Percentiles rank a stretch among this genome's conserved stretches.
These are phyloP conservation scores for Sphecodes monilicornis DNA, from an alignment of 2,888 invertebrate species.

Conservation along the genomic window DNA sequence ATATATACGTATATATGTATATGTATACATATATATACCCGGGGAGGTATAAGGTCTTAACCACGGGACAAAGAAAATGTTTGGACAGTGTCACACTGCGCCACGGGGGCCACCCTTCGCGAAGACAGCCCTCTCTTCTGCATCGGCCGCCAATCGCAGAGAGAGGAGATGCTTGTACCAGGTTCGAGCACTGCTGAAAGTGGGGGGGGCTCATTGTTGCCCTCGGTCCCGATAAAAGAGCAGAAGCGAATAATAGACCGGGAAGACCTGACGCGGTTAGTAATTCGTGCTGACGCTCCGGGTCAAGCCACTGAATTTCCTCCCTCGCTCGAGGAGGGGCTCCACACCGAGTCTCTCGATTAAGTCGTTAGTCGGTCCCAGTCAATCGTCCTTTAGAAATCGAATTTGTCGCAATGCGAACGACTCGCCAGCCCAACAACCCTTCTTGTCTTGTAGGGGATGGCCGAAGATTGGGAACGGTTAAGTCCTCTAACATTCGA, in stretches of 20 bases:
- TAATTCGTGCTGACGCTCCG: conserved; percentile 55
- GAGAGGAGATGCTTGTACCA: conserved; percentile 45
- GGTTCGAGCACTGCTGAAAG: conserved; percentile 47
- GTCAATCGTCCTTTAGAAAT: conserved; percentile 49
- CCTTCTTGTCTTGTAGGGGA: neutral
- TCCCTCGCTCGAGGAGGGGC: conserved; percentile 50
- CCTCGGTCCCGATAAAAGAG: conserved; percentile 72
- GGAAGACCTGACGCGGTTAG: conserved; percentile 57
- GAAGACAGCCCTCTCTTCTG: conserved; percentile 72
- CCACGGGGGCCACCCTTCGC: conserved; percentile 74
- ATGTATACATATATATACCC: too few relatives aligned
- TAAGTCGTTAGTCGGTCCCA: conserved; percentile 53
- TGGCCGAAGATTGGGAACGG: neutral
- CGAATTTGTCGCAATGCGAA: conserved; percentile 20
- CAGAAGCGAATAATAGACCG: conserved; percentile 70
- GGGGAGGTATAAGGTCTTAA: conserved; percentile 78
- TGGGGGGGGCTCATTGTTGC: conserved; percentile 67
- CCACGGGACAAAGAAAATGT: conserved; percentile 84
- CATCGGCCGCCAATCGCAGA: conserved; percentile 34
- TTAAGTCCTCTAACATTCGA: neutral
- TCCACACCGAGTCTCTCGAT: conserved; percentile 47
- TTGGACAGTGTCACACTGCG: conserved; percentile 83
- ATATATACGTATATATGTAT: too few relatives aligned
- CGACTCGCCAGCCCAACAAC: neutral
- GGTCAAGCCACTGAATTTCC: conserved; percentile 42